Percentiles rank a stretch among this genome's conserved stretches.
Evolutionary conservation across 2,888 invertebrate genomes (phyloP).

Genomic region (Eulithis testata): DNA sequence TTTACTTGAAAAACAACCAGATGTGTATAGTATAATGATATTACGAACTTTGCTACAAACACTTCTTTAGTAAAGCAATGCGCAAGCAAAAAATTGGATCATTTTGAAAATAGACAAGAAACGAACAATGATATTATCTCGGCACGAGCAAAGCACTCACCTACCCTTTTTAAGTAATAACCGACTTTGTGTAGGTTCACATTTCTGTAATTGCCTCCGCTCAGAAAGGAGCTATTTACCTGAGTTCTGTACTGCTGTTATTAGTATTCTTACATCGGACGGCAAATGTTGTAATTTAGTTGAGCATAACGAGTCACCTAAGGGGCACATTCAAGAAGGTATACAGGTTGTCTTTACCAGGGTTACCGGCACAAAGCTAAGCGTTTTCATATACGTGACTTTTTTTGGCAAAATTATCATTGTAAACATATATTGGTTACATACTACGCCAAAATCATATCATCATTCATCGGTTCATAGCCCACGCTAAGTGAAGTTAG

Average conservation of each 20-base stretch:
- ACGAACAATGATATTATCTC: conserved; percentile 29
- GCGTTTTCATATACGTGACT: too few relatives aligned
- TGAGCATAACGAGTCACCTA: conserved; percentile 69
- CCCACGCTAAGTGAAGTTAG: too few relatives aligned
- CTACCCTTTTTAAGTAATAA: conserved; percentile 26
- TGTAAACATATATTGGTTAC: too few relatives aligned
- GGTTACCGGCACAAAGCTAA: background rate
- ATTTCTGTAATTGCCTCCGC: conserved; percentile 44
- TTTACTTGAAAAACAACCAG: too few relatives aligned
- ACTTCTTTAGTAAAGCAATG: background rate
- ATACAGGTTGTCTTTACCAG: conserved; percentile 1
- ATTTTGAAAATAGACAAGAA: conserved; percentile 15
- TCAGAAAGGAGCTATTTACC: conserved; percentile 46
- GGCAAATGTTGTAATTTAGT: conserved; percentile 72
- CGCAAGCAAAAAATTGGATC: conserved; percentile 1
- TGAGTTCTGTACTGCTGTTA: conserved; percentile 49
- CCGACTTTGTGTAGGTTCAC: conserved; percentile 29
- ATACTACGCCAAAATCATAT: too few relatives aligned
- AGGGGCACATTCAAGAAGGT: conserved; percentile 46
- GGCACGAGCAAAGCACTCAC: conserved; percentile 16
- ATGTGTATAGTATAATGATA: too few relatives aligned
- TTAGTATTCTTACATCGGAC: conserved; percentile 58
- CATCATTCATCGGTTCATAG: too few relatives aligned
- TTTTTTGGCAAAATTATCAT: too few relatives aligned
- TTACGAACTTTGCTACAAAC: too few relatives aligned